phyloP scores from a whole-genome alignment of 2,797 vertebrate genomes.

The Neostethus bicornis region DNA sequence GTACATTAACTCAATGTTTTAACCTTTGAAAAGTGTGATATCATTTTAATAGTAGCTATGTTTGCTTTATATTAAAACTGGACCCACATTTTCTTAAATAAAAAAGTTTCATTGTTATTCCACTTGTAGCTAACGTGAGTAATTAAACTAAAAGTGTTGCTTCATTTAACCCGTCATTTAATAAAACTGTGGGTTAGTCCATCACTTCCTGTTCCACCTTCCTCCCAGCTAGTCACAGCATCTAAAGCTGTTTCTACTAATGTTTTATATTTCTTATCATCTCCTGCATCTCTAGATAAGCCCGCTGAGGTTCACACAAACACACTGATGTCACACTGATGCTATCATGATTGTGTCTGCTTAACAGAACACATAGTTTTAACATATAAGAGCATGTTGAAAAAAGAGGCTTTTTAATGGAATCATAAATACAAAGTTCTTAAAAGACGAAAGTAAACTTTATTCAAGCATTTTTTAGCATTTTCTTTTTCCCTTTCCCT shows the following conservation, averaged over 20 bases:
- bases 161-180: no score
- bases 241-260: background rate
- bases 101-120: background rate
- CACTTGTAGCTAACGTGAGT: no score
- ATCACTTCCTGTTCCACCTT: no score
- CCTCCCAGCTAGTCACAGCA: no score
- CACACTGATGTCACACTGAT: constrained; percentile 6
- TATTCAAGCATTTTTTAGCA: background rate
- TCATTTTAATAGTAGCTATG: background rate
- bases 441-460: background rate
- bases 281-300: constrained; percentile 1
- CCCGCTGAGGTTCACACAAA: background rate
- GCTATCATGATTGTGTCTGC: constrained; percentile 1
- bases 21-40: background rate
- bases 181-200: no score
- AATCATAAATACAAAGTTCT: background rate
- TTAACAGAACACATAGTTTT: background rate
- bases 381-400: background rate
- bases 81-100: background rate
- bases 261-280: background rate
- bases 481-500: background rate
- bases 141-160: no score
- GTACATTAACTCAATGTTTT: no score
- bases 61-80: background rate
- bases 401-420: background rate